phyloP scores from a whole-genome alignment of 2,888 invertebrate species.

The Brachyptera putata region DNA sequence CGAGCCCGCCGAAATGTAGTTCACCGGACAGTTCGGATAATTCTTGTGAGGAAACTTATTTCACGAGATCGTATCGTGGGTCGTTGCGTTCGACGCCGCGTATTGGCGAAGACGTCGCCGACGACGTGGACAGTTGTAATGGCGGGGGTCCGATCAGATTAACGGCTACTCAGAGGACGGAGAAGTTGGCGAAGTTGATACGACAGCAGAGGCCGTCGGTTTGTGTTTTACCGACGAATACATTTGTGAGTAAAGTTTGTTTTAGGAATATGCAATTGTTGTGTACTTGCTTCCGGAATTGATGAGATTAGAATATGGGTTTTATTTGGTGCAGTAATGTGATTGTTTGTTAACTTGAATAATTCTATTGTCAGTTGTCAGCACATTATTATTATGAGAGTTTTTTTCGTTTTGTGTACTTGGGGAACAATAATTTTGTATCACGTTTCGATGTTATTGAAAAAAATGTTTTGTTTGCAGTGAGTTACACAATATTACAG shows the following conservation, averaged over 20 bases:
- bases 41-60: slow-evolving; percentile 40
- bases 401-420: too few species aligned
- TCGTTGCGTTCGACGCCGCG: neutral
- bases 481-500: too few species aligned
- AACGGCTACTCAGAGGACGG: slow-evolving; percentile 64
- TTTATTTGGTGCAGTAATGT: too few species aligned
- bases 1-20: slow-evolving; percentile 2
- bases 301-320: too few species aligned
- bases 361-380: too few species aligned
- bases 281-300: too few species aligned
- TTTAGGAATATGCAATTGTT: too few species aligned
- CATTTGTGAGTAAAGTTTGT: neutral
- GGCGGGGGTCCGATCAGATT: slow-evolving; percentile 47
- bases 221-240: neutral
- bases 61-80: slow-evolving; percentile 31
- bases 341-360: too few species aligned
- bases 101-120: slow-evolving; percentile 1
- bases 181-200: slow-evolving; percentile 62
- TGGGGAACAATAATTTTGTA: too few species aligned
- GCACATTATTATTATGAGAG: too few species aligned
- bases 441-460: too few species aligned
- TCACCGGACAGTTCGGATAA: neutral
- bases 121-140: slow-evolving; percentile 5
- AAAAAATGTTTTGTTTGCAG: too few species aligned
- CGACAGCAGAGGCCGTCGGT: slow-evolving; percentile 58